phyloP scores from a whole-genome alignment of 1,140 invertebrate species.

The Zeugodacus cucurbitae region DNA sequence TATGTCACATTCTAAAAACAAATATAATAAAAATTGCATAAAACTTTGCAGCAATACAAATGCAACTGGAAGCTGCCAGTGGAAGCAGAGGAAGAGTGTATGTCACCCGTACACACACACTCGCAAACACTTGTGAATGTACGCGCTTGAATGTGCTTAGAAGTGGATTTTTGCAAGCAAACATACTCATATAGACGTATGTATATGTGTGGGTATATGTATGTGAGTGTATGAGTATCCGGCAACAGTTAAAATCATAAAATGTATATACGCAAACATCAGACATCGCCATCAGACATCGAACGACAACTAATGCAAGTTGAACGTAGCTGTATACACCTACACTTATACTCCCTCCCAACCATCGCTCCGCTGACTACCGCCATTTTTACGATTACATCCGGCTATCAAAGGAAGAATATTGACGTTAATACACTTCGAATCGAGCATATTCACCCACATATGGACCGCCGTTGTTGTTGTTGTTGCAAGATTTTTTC shows the following conservation, averaged over 20 bases:
- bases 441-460: not conserved
- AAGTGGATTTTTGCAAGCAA: not conserved
- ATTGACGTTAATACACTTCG: conserved; percentile 23
- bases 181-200: not conserved
- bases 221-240: not conserved
- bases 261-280: not conserved
- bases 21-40: conserved; percentile 37
- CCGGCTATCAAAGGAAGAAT: not conserved
- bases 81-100: not conserved
- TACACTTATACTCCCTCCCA: not conserved
- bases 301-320: not conserved
- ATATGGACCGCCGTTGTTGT: not conserved
- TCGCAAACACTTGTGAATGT: not conserved
- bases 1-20: conserved; percentile 39
- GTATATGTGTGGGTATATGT: not conserved
- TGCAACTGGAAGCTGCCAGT: not conserved
- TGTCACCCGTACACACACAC: too few relatives aligned
- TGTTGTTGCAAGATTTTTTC: not conserved
- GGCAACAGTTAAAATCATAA: conserved; percentile 6
- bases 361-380: not conserved
- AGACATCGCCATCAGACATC: not conserved
- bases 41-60: conserved; percentile 33
- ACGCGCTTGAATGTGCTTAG: not conserved
- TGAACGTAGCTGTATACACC: too few relatives aligned
- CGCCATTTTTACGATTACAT: not conserved